phyloP scores from a whole-genome alignment of 1,140 invertebrate species.

The Solen grandis region DNA sequence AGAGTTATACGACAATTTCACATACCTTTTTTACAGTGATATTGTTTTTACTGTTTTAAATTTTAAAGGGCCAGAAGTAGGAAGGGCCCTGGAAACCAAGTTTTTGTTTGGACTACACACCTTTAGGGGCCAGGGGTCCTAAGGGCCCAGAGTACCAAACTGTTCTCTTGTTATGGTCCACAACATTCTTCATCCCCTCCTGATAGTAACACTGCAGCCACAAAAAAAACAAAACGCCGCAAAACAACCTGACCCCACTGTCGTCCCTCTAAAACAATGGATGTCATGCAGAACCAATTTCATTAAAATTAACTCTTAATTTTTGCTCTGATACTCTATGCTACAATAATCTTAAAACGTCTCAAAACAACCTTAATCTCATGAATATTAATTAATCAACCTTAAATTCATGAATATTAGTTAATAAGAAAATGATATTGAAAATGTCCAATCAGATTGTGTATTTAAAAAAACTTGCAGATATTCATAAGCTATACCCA shows the following conservation, averaged over 20 bases:
- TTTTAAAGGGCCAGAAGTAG: not conserved
- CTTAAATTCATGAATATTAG: too few relatives aligned
- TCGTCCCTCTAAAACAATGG: slow-evolving; percentile 63
- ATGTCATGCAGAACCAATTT: not conserved
- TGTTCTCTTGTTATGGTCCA: slow-evolving; percentile 77
- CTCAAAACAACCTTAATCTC: too few relatives aligned
- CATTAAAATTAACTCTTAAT: too few relatives aligned
- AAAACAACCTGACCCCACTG: slow-evolving; percentile 58
- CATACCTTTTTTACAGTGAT: not conserved
- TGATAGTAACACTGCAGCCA: slow-evolving; percentile 80
- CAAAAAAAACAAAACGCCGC: slow-evolving; percentile 65
- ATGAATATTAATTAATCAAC: too few relatives aligned
- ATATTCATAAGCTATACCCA: too few relatives aligned
- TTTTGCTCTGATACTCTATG: too few relatives aligned
- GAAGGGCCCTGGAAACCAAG: not conserved
- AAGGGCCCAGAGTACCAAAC: slow-evolving; percentile 78
- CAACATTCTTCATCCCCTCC: slow-evolving; percentile 76
- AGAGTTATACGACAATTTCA: not conserved
- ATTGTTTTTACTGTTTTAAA: not conserved
- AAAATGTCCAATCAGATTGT: too few relatives aligned
- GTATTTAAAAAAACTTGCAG: too few relatives aligned
- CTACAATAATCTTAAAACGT: too few relatives aligned
- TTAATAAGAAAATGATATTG: too few relatives aligned
- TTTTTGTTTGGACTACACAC: slow-evolving; percentile 43
- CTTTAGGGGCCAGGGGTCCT: slow-evolving; percentile 73